These are phyloP conservation scores for Gallinago nigripennis DNA, from an alignment of 2,797 vertebrate genomes.

Conservation along the genomic window DNA sequence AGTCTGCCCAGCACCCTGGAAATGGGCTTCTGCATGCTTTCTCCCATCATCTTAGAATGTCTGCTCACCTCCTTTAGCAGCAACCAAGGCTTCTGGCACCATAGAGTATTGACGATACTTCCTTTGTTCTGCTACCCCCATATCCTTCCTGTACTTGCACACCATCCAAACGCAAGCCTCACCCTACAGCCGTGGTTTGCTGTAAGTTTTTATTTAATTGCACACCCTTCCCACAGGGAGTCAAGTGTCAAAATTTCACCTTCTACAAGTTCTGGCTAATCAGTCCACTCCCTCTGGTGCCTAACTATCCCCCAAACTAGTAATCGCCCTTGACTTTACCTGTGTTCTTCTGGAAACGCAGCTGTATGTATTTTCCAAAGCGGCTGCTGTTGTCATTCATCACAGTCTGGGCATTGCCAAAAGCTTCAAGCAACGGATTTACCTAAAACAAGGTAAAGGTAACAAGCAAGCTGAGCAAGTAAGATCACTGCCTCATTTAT, in stretches of 20 bases:
- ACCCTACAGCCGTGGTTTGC: background rate
- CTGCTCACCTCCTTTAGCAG: background rate
- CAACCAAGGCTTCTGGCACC: background rate
- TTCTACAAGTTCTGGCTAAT: background rate
- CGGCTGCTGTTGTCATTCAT: constrained; percentile 84
- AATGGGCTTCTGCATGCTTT: background rate
- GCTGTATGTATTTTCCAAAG: constrained; percentile 81
- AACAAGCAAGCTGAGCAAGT: background rate
- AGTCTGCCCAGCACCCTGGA: background rate
- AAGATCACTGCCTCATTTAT: background rate
- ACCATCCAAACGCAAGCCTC: background rate
- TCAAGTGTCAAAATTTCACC: background rate
- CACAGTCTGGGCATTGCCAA: constrained; percentile 83
- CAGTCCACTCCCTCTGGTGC: background rate
- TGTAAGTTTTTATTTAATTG: background rate
- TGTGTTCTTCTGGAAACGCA: constrained; percentile 76
- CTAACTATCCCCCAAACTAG: background rate
- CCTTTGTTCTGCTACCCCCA: background rate
- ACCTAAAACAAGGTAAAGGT: constrained; percentile 61
- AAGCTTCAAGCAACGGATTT: constrained; percentile 81
- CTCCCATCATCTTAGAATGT: background rate
- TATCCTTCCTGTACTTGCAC: background rate
- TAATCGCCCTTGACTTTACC: constrained; percentile 38
- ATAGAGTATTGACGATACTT: background rate
- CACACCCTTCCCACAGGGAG: background rate